Evolutionary conservation across 2,888 invertebrate genomes (phyloP).

Genomic region (Lasioglossum vierecki): DNA sequence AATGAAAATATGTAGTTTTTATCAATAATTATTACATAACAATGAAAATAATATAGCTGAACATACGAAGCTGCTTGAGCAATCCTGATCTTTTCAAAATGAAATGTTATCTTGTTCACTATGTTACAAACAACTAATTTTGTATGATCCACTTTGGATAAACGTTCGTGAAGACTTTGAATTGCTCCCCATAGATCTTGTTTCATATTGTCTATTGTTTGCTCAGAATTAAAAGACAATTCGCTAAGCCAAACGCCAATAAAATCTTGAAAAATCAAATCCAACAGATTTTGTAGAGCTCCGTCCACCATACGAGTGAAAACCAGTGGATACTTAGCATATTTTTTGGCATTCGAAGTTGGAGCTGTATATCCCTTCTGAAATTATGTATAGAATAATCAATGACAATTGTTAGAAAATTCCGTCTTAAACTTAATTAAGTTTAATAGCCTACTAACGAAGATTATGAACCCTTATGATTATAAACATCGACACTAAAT

Average conservation of each 20-base stretch:
- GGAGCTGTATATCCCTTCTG: slow-evolving; percentile 80
- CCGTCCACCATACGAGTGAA: slow-evolving; percentile 94
- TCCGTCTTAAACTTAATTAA: neutral
- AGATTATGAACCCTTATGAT: neutral
- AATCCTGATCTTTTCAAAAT: slow-evolving; percentile 93
- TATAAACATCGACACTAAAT: neutral
- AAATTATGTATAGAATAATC: slow-evolving; percentile 44
- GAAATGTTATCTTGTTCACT: slow-evolving; percentile 91
- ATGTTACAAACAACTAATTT: slow-evolving; percentile 93
- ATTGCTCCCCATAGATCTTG: slow-evolving; percentile 94
- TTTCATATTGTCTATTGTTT: slow-evolving; percentile 88
- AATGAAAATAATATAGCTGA: slow-evolving; percentile 28
- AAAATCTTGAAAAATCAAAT: slow-evolving; percentile 92
- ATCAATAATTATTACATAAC: neutral
- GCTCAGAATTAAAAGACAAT: slow-evolving; percentile 88
- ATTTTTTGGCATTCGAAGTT: slow-evolving; percentile 81
- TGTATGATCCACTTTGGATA: slow-evolving; percentile 91
- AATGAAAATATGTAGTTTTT: slow-evolving; percentile 2
- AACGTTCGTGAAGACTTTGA: slow-evolving; percentile 90
- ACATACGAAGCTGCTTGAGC: slow-evolving; percentile 91
- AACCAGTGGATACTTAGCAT: slow-evolving; percentile 89
- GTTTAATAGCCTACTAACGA: neutral
- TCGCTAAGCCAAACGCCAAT: slow-evolving; percentile 90
- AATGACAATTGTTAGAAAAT: neutral
- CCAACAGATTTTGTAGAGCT: slow-evolving; percentile 92